These are phyloP conservation scores for Mylabris sibirica DNA, from an alignment of 2,888 invertebrate genomes.

Conservation along the genomic window DNA sequence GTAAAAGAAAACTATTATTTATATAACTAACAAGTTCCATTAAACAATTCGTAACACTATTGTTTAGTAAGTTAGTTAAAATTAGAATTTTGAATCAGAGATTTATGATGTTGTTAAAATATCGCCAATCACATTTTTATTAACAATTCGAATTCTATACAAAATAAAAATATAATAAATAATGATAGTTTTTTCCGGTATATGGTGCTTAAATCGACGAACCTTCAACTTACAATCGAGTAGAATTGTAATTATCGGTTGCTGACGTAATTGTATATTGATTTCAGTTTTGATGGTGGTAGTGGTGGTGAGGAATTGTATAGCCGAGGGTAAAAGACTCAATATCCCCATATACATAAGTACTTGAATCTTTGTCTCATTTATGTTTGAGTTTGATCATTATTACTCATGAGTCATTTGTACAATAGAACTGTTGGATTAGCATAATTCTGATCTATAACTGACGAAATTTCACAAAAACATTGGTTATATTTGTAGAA, in stretches of 20 bases:
- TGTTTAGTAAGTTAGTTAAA: no score
- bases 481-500: neutral
- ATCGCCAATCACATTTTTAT: neutral
- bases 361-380: neutral
- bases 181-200: neutral
- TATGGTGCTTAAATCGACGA: no score
- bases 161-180: neutral
- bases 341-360: neutral
- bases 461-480: slow-evolving; percentile 1
- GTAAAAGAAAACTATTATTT: neutral
- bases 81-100: neutral
- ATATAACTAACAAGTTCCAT: neutral
- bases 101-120: neutral
- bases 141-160: no score
- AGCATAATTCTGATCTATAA: slow-evolving; percentile 41
- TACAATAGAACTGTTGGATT: slow-evolving; percentile 38
- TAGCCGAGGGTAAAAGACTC: neutral
- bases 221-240: slow-evolving; percentile 15
- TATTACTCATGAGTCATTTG: slow-evolving; percentile 34
- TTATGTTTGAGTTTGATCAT: slow-evolving; percentile 28
- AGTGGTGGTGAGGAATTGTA: slow-evolving; percentile 1
- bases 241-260: slow-evolving; percentile 36
- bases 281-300: slow-evolving; percentile 23
- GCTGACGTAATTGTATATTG: slow-evolving; percentile 42
- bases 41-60: neutral